A percentile compares a stretch with the other conserved stretches of the same genome.
Conservation (phyloP, 2,113 vertebrate genomes). For the Chloroceryle aenea region DNA sequence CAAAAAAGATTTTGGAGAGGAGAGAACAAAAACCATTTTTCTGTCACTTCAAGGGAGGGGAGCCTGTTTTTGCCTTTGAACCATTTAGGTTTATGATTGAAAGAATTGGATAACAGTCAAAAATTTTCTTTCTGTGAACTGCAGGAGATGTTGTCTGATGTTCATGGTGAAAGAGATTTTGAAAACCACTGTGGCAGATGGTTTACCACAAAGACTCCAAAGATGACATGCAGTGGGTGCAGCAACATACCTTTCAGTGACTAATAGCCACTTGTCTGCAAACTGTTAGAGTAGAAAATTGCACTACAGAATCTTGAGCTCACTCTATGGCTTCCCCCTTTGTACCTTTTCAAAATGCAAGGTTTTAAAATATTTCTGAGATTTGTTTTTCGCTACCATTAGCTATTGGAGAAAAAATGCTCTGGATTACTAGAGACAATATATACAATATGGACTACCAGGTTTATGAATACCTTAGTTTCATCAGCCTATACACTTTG, state of each 20-base stretch:
- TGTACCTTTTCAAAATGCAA: not conserved
- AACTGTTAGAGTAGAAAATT: not conserved
- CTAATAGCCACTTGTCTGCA: not conserved
- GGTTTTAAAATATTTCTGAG: not conserved
- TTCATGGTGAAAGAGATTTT: conserved; percentile 19
- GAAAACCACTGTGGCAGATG: conserved; percentile 52
- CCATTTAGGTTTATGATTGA: not conserved
- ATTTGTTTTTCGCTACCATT: not conserved
- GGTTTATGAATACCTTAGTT: not conserved
- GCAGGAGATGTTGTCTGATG: conserved; percentile 40
- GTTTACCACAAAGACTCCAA: conserved; percentile 40
- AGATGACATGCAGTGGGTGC: not conserved
- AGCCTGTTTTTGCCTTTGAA: not conserved
- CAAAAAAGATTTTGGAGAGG: not conserved
- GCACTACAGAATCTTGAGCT: not conserved
- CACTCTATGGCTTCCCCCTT: not conserved
- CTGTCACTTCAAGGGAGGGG: not conserved
- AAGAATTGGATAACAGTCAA: conserved; percentile 37
- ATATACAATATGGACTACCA: not conserved
- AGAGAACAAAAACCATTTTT: fast-evolving
- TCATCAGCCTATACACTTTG: not conserved
- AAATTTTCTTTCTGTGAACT: conserved; percentile 13
- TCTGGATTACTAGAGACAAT: not conserved
- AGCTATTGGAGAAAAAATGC: not conserved
- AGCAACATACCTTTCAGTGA: not conserved